phyloP scores from a whole-genome alignment of 64 coral and sea anemone species.

The Hydrozoanthus tunicans region DNA sequence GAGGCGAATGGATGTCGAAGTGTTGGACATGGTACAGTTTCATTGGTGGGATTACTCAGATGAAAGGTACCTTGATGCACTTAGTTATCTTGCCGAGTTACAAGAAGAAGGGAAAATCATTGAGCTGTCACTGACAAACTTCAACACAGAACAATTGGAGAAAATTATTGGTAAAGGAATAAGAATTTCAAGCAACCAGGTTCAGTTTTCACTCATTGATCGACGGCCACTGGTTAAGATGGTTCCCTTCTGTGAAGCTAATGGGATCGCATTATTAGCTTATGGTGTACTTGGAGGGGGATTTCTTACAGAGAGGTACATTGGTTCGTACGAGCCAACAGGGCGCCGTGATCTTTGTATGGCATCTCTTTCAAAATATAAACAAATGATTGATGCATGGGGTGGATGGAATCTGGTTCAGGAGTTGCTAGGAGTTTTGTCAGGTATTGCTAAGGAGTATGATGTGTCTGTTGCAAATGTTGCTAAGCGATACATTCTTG shows the following conservation, averaged over 20 bases:
- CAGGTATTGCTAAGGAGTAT: slow-evolving; percentile 67
- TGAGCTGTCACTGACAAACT: slow-evolving; percentile 88
- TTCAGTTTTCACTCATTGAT: slow-evolving; percentile 94
- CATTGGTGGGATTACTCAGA: slow-evolving; percentile 98
- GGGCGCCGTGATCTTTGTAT: slow-evolving; percentile 62
- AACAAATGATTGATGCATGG: slow-evolving; percentile 95
- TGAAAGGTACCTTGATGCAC: slow-evolving; percentile 79
- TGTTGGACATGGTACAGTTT: slow-evolving; percentile 90
- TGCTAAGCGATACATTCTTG: slow-evolving; percentile 73
- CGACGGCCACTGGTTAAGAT: slow-evolving; percentile 70
- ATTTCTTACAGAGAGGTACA: slow-evolving; percentile 74
- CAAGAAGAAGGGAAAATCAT: slow-evolving; percentile 72
- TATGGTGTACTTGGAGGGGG: slow-evolving; percentile 86
- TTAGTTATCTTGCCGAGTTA: slow-evolving; percentile 77
- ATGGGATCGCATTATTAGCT: slow-evolving; percentile 76
- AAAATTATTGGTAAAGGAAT: slow-evolving; percentile 74
- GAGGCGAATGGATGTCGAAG: slow-evolving; percentile 88
- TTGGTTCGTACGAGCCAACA: slow-evolving; percentile 60
- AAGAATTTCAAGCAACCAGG: slow-evolving; percentile 84
- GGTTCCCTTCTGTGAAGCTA: slow-evolving; percentile 67
- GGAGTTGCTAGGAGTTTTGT: slow-evolving; percentile 71
- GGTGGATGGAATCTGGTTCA: slow-evolving; percentile 88
- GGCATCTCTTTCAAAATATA: slow-evolving; percentile 88
- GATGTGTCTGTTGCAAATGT: slow-evolving; percentile 84
- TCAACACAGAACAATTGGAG: slow-evolving; percentile 74